Conservation (phyloP, 2,797 vertebrate genomes). For the Spinus pinus region DNA sequence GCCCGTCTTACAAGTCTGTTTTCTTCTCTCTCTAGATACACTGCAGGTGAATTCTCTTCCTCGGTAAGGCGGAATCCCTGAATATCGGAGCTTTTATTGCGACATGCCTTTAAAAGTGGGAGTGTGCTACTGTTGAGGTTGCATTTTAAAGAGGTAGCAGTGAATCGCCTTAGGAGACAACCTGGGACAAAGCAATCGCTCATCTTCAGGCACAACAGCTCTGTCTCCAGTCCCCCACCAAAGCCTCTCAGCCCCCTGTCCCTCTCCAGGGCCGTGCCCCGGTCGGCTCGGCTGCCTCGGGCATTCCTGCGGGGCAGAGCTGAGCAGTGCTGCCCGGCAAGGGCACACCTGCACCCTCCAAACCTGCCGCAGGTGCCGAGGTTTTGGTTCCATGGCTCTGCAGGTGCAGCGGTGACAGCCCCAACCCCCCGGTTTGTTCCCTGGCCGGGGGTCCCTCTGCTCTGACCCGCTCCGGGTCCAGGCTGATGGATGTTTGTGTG, state of each 20-base stretch:
- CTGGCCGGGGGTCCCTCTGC: fast-evolving
- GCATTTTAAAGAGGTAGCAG: neutral
- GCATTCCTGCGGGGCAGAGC: neutral
- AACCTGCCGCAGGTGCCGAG: neutral
- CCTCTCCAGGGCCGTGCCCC: fast-evolving
- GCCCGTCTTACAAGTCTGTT: slow-evolving; percentile 3
- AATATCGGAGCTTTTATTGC: neutral
- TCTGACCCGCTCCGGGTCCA: neutral
- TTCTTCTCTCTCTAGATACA: neutral
- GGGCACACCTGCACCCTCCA: neutral
- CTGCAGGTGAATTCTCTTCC: slow-evolving; percentile 9
- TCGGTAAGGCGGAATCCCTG: neutral
- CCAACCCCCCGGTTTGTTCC: fast-evolving
- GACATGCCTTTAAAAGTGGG: neutral
- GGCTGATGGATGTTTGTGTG: fast-evolving
- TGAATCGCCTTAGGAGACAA: neutral
- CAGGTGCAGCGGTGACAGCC: fast-evolving
- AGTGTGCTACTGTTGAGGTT: neutral
- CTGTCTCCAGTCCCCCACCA: neutral
- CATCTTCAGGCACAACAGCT: neutral
- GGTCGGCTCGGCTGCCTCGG: fast-evolving
- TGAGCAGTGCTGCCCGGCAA: fast-evolving
- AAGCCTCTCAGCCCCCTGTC: neutral
- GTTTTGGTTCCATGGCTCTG: fast-evolving
- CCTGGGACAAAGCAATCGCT: neutral